Base-by-base conservation (phyloP, 2,888 invertebrate species). In the Drosophila yooni region DNA sequence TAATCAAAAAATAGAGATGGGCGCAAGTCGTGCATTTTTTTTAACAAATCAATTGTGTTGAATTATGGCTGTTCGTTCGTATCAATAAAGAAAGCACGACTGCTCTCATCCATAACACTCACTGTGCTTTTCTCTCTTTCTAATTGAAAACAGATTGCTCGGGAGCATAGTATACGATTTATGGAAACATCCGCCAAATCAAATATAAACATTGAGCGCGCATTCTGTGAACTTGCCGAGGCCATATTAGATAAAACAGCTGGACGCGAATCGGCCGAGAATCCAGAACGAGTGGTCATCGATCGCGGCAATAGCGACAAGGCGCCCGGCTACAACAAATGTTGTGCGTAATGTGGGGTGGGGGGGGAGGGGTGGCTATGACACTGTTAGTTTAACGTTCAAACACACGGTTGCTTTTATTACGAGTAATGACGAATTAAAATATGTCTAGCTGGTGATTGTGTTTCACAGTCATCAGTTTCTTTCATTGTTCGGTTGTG, bases 121-220 rank as follows among this genome's bases (percentile, higher is more conserved):
- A 50, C 11, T 31, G 25, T 58, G 58, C 69, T 33, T 60, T 48
- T 93, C 15, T 13, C 46, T n/a, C 7, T 48, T 0, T 21, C 3
- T 8, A 7, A 27, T 56, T 29, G 18, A 18, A 34, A 93, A 15
- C 94, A 98, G 98, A 98, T 99, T 94, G 98, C 98, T 50, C 95
- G 97, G 91, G 98, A 99, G 94, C 98, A 99, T 94, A 95, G 97
- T 89, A 98, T 99, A 93, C 95, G 98, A 82, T 99, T 99, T 94
- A 97, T 99, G 97, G 99, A 99, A 95, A 99, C 99, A 69, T 98
- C 98, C 78, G 99, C 99, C 76, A 99, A 99, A 94, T 97, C 98
- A 67, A 98, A 98, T 94, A 97, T 98, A 91, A 99, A 99, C 94
- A 98, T 99, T 92, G 99, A 99, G 92, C 96, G 96, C 92, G 98